phyloP scores from a whole-genome alignment of 2,113 vertebrate species.

The Bothrops jararaca region DNA sequence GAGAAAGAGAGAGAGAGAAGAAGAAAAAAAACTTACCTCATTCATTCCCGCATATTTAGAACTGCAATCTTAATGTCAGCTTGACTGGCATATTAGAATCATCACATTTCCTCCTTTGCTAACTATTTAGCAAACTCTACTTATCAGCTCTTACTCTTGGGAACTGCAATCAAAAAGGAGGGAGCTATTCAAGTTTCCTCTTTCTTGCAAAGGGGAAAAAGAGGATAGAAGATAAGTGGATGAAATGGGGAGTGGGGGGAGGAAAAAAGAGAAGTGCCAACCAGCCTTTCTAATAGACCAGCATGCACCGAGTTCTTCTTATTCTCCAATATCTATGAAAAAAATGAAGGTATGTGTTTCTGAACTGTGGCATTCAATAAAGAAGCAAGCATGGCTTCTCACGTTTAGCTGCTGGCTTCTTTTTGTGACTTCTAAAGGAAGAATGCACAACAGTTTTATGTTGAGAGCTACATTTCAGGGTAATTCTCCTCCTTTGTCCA shows the following conservation, averaged over 20 bases:
- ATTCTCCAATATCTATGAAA: not conserved
- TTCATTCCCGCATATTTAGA: not conserved
- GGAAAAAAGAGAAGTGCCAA: not conserved
- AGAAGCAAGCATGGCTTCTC: not conserved
- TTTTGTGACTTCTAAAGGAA: not conserved
- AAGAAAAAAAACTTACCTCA: not conserved
- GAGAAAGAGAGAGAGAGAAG: not conserved
- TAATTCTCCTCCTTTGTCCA: not conserved
- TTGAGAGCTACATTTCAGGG: not conserved
- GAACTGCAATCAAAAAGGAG: not conserved
- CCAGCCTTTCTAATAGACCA: not conserved
- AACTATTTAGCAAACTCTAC: not conserved
- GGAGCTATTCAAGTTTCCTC: not conserved
- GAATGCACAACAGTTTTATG: not conserved
- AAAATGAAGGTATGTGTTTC: not conserved
- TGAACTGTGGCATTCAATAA: not conserved
- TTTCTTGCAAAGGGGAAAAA: constrained; percentile 46
- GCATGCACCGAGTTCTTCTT: not conserved
- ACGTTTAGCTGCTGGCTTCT: not conserved
- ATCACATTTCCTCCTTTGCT: too few relatives aligned
- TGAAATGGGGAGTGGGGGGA: constrained; percentile 20
- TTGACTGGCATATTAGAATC: not conserved
- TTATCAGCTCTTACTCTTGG: not conserved
- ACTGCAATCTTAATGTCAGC: constrained; percentile 12
- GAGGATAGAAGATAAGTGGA: constrained; percentile 55